Evolutionary conservation across 2,888 invertebrate species (phyloP).

Genomic region (Patella pellucida): DNA sequence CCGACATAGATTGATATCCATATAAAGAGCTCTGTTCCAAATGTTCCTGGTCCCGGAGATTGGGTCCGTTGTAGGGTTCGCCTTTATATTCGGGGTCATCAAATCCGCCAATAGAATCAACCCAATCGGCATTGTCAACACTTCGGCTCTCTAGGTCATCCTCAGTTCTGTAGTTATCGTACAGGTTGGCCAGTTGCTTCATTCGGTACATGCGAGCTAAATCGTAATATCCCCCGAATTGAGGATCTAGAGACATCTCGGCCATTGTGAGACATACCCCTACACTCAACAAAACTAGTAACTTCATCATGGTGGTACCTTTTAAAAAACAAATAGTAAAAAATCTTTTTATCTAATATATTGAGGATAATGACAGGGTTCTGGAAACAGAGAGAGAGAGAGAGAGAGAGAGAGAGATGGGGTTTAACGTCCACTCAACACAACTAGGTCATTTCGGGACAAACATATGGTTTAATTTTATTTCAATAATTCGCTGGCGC

Average conservation of each 20-base stretch:
- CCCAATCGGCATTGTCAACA: conserved; percentile 33
- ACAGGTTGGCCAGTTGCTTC: conserved; percentile 29
- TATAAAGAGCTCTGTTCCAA: conserved; percentile 57
- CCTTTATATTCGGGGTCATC: conserved; percentile 32
- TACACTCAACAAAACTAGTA: not conserved
- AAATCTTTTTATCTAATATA: not conserved
- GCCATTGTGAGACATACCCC: not conserved
- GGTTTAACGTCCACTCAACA: too few relatives aligned
- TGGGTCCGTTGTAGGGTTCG: conserved; percentile 45
- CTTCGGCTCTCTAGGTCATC: conserved; percentile 38
- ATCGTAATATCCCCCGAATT: conserved; percentile 31
- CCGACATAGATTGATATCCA: conserved; percentile 60
- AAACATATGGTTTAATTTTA: too few relatives aligned
- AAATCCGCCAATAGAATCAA: conserved; percentile 22
- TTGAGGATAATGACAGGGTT: too few relatives aligned
- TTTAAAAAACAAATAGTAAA: not conserved
- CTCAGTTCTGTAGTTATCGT: conserved; percentile 36
- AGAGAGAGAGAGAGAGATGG: too few relatives aligned
- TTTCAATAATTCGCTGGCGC: too few relatives aligned
- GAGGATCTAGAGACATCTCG: not conserved
- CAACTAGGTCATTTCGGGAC: too few relatives aligned
- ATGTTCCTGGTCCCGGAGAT: conserved; percentile 57
- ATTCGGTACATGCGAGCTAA: conserved; percentile 43
- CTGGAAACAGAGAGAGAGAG: too few relatives aligned
- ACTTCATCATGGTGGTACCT: not conserved